Evolutionary conservation across 2,888 invertebrate species (phyloP).

Genomic region (Incurvaria masculella): DNA sequence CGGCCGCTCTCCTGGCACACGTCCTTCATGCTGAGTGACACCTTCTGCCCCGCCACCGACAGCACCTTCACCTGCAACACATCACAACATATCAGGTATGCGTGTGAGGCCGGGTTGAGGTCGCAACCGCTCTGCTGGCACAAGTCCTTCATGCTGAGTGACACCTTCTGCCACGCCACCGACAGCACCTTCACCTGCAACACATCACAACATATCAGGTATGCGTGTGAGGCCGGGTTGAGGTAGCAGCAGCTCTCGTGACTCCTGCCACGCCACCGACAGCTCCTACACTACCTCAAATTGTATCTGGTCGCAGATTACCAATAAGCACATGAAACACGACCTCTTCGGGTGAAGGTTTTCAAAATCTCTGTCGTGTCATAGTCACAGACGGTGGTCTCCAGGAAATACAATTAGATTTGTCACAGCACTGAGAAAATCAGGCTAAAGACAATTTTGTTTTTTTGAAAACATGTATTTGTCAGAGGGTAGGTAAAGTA

Average conservation of each 20-base stretch:
- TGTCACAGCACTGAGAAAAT: no score
- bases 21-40: conserved; percentile 96
- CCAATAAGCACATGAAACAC: no score
- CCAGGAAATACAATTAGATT: no score
- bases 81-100: conserved; percentile 36
- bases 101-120: conserved; percentile 80
- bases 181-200: conserved; percentile 80
- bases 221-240: conserved; percentile 76
- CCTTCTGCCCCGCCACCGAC: conserved; percentile 91
- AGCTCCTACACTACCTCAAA: conserved; percentile 91
- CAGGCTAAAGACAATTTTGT: no score
- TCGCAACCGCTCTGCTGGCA: conserved; percentile 94
- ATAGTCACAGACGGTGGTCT: no score
- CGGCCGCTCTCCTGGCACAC: conserved; percentile 94
- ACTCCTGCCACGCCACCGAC: conserved; percentile 92
- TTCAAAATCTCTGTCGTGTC: no score
- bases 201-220: no score
- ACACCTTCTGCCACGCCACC: conserved; percentile 91
- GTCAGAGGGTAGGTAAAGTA: no score
- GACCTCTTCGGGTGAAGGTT: no score
- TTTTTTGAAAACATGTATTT: no score
- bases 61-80: conserved; percentile 78
- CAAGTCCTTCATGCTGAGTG: conserved; percentile 96
- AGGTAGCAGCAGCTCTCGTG: conserved; percentile 93
- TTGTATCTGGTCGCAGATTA: no score